phyloP scores from a whole-genome alignment of 2,797 vertebrate species.

The Syndactyla subalaris region DNA sequence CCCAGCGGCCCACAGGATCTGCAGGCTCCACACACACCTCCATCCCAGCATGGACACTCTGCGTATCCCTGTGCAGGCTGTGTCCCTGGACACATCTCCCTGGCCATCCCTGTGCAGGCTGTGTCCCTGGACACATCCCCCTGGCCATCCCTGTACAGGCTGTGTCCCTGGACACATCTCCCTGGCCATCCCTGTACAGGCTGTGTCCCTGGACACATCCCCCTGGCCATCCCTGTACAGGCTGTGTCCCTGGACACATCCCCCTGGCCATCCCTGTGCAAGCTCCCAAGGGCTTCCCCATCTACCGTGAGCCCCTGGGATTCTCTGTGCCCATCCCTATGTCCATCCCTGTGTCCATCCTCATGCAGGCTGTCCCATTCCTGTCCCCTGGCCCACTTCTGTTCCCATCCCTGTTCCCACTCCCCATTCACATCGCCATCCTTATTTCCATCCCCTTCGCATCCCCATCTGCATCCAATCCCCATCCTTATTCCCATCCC shows the following conservation, averaged over 20 bases:
- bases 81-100: not conserved
- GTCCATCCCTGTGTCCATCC: not conserved
- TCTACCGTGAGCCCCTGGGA: not conserved
- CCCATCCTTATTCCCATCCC: not conserved
- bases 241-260: not conserved
- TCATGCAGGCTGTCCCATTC: not conserved
- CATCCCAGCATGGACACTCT: rapidly evolving
- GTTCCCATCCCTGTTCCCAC: not conserved
- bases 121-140: not conserved
- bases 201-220: not conserved
- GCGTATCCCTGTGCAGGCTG: not conserved
- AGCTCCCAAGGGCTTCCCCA: not conserved
- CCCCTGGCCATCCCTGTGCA: too few species aligned
- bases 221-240: not conserved
- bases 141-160: not conserved
- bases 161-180: not conserved
- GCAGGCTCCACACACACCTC: not conserved
- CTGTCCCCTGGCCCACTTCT: not conserved
- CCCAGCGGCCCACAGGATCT: not conserved
- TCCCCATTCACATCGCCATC: not conserved
- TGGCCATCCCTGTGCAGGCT: too few species aligned
- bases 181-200: too few species aligned
- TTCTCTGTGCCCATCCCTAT: not conserved
- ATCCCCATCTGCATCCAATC: too few species aligned
- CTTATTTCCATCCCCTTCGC: not conserved